Percentiles rank a stretch among this genome's conserved stretches.
Evolutionary conservation across 2,888 invertebrate species (phyloP).

Genomic region (Drosophila meridionalis): DNA sequence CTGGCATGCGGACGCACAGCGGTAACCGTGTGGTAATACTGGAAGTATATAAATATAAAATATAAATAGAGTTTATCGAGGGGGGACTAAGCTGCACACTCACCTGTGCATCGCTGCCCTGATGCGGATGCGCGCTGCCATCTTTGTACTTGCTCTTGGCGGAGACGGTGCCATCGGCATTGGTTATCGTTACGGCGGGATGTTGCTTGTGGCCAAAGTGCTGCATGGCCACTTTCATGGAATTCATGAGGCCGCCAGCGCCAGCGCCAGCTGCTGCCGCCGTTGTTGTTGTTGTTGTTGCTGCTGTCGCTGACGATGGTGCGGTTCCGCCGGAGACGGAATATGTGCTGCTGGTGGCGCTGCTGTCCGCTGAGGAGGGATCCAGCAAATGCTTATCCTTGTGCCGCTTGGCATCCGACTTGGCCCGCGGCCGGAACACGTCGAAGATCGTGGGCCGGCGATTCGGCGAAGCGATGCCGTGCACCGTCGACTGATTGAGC

Average conservation of each 20-base stretch:
- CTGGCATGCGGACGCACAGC: constrained; percentile 87
- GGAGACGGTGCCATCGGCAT: constrained; percentile 77
- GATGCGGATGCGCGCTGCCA: constrained; percentile 90
- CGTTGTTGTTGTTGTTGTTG: constrained; percentile 57
- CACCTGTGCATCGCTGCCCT: constrained; percentile 86
- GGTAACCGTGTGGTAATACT: constrained; percentile 91
- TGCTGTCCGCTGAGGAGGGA: constrained; percentile 80
- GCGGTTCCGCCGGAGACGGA: constrained; percentile 69
- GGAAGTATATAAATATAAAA: constrained; percentile 45
- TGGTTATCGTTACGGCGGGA: constrained; percentile 83
- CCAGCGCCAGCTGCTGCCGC: constrained; percentile 45
- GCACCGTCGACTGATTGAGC: constrained; percentile 85
- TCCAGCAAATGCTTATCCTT: constrained; percentile 80
- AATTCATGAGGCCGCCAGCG: constrained; percentile 89
- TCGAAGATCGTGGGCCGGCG: constrained; percentile 91
- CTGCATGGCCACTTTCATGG: constrained; percentile 93
- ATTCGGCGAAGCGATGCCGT: constrained; percentile 88
- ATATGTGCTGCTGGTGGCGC: constrained; percentile 82
- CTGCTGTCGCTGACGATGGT: constrained; percentile 76
- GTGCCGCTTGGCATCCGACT: constrained; percentile 88
- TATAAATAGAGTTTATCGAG: background rate
- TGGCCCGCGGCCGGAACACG: constrained; percentile 91
- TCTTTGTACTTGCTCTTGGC: constrained; percentile 86
- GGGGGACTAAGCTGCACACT: constrained; percentile 3
- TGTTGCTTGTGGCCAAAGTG: constrained; percentile 83